phyloP scores from a whole-genome alignment of 2,797 vertebrate species.

The Ctenosaura bakeri region DNA sequence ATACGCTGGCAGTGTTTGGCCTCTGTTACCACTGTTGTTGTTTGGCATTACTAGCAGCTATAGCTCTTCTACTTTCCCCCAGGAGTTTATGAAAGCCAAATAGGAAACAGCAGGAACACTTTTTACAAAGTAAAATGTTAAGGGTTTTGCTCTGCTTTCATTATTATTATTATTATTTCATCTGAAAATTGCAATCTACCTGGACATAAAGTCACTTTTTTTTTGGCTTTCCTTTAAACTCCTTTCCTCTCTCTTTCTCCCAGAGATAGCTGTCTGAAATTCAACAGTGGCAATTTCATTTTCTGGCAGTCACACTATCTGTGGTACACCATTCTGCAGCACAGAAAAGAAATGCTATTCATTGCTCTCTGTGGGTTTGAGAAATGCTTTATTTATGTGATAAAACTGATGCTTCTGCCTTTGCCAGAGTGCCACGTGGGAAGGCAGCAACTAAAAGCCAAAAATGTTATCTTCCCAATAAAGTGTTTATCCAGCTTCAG shows the following conservation, averaged over 20 bases:
- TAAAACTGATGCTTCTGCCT: slow-evolving; percentile 43
- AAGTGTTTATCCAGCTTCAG: slow-evolving; percentile 57
- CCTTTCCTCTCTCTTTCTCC: slow-evolving; percentile 13
- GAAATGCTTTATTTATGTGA: slow-evolving; percentile 56
- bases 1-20: neutral
- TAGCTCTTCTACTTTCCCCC: slow-evolving; percentile 17
- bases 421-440: slow-evolving; percentile 32
- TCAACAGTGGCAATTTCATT: slow-evolving; percentile 42
- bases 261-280: slow-evolving; percentile 40
- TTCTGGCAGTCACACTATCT: slow-evolving; percentile 51
- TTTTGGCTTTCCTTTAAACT: no score
- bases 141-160: neutral
- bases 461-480: slow-evolving; percentile 60
- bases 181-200: slow-evolving; percentile 42
- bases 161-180: slow-evolving; percentile 38
- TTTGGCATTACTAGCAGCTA: neutral
- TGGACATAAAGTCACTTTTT: neutral
- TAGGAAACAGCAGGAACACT: slow-evolving; percentile 34
- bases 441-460: slow-evolving; percentile 29
- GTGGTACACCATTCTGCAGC: slow-evolving; percentile 12
- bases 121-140: slow-evolving; percentile 59
- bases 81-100: slow-evolving; percentile 20
- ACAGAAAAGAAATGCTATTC: slow-evolving; percentile 56
- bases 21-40: neutral
- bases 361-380: slow-evolving; percentile 45